Evolutionary conservation across 2,113 vertebrate species (phyloP), one percentile per base, ranked within the genome.

Genomic region (Herpetotheres cachinnans): DNA sequence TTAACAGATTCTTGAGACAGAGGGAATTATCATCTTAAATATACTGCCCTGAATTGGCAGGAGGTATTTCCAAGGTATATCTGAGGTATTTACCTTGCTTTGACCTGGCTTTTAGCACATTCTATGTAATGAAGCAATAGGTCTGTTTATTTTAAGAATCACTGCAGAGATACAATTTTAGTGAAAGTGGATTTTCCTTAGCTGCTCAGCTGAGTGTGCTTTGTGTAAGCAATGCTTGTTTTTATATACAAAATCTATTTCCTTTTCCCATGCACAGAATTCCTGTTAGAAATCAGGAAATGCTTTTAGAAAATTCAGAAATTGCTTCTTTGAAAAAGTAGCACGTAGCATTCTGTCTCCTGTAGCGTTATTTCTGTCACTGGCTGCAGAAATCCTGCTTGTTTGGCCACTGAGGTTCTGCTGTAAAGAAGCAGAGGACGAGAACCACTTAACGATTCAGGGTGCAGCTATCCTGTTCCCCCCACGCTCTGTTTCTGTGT

Each of bases 351-450:
- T 83, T 78, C 54, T 66, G 8, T 95, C 79, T 97, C 90, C 79
- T 74, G 18, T 61, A 56, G 80, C 38, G 44, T 78, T 72, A 29
- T 66, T 90, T 93, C 82, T 82, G 16, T 95, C 71, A 32, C 61
- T 59, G 91, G 42, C 62, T 92, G 52, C 88, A 94, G 93, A 96
- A 97, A 71, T 79, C 91, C 79, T 47, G 81, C 50, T 96, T 94
- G n/a, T 95, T 90, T 58, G 34, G 32, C 82, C 97, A 95, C 86
- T 88, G 93, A 50, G 65, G 38, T 29, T 72, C 47, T 52, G 47
- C 86, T 89, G 91, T 62, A 82, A 89, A 86, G 89, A 73, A 58
- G 42, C 47, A 25, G 49, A 95, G 74, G n/a, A 95, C 63, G 86
- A 96, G 91, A 92, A 78, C 62, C 54, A 54, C 65, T 82, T 85